Evolutionary conservation across 1,140 invertebrate genomes (phyloP), one percentile per base, ranked within the genome.

Genomic region (Eulimnadia texana): DNA sequence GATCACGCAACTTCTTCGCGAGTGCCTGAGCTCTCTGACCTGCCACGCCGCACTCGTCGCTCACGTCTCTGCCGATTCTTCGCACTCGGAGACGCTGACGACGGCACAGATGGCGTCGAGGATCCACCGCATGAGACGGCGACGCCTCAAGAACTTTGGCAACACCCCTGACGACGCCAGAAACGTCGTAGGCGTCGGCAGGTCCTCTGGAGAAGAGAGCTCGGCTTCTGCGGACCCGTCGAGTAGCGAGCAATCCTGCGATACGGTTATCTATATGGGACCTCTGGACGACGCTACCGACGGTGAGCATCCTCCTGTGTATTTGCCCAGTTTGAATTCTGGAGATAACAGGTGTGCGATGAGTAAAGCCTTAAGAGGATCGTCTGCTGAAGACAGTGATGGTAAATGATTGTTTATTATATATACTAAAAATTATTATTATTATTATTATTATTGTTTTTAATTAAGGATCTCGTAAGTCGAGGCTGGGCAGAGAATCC

Each of bases 41-140:
- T 96, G 93, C 73, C 88, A 94, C 67, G 91, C 91, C 13, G 88
- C 90, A 20, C 93, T 97, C 86, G 86, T 98, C 67, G 92, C 91
- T 3, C 93, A 97, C 71, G 89, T 96, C 1, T 83, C 87, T 0
- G 82, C 80, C 55, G 78, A 83, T 16, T 80, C 85, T 70, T 84
- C 88, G 61, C 93, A 94, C 72, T 85, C 87, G 13, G 93, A 97
- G 70, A 93, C 91, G 0, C 72, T 96, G 58, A 90, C 91, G 57
- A 94, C 93, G 3, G 82, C 96, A 24, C 93, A 96, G 73, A 73
- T 97, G 66, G 93, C 93, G 2, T 92, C 93, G 2, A 80, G 93
- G 65, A 91, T 96, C 69, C 92, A 96, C 74, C 81, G 92, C 53
- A 84, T 96, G 79, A 77, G 91, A 67, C 75, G 92, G 64, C 78